Evolutionary conservation across 2,113 vertebrate species (phyloP).

Genomic region (Dromiciops gliroides): DNA sequence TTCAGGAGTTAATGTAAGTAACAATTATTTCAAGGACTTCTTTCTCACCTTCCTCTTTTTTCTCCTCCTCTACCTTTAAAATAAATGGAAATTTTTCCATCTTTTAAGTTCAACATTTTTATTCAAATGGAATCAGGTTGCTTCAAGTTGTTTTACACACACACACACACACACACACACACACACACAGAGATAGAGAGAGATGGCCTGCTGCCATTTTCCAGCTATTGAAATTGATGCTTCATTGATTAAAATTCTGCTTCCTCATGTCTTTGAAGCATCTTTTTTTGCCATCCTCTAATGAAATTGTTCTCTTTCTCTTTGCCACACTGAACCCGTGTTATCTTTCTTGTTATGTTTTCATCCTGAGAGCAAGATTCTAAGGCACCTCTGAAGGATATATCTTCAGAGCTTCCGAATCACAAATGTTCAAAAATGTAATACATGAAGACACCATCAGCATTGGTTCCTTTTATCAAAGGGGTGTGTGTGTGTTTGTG

Average conservation of each 20-base stretch:
- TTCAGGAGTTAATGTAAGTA: slow-evolving; percentile 13
- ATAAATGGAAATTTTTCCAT: not conserved
- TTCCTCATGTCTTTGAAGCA: slow-evolving; percentile 38
- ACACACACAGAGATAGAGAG: too few relatives aligned
- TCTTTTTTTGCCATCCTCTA: slow-evolving; percentile 23
- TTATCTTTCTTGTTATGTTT: not conserved
- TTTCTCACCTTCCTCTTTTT: not conserved
- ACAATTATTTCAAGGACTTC: not conserved
- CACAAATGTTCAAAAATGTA: not conserved
- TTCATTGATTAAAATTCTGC: slow-evolving; percentile 53
- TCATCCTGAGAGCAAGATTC: not conserved
- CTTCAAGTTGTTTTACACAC: slow-evolving; percentile 47
- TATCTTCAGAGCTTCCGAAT: not conserved
- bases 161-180: slow-evolving; percentile 14
- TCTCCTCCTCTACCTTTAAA: not conserved
- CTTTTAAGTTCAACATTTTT: slow-evolving; percentile 28
- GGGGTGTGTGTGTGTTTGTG: too few relatives aligned
- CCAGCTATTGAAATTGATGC: slow-evolving; percentile 42
- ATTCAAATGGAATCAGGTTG: slow-evolving; percentile 56
- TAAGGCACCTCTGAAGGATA: not conserved
- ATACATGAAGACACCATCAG: not conserved
- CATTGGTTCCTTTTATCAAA: not conserved
- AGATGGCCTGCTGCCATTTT: slow-evolving; percentile 48
- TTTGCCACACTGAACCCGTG: not conserved
- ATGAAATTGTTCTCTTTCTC: slow-evolving; percentile 33